Conservation (phyloP, 2,797 vertebrate species). For the Pachyuromys duprasi region DNA sequence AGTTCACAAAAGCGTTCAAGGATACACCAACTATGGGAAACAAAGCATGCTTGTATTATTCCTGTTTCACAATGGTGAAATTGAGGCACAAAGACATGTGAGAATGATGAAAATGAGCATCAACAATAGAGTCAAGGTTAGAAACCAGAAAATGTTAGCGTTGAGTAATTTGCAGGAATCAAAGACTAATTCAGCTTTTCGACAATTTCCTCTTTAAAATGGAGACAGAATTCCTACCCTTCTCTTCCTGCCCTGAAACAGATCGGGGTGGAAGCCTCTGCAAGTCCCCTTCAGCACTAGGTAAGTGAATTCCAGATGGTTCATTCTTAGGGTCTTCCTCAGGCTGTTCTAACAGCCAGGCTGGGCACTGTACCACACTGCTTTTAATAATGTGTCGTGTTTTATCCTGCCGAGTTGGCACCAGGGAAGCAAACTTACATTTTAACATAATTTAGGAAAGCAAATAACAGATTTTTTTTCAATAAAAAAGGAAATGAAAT, state of each 20-base stretch:
- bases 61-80: neutral
- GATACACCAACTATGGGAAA: neutral
- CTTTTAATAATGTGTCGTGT: conserved; percentile 57
- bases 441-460: conserved; percentile 70
- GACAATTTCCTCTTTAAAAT: conserved; percentile 41
- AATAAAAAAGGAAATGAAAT: conserved; percentile 85
- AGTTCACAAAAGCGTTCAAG: conserved; percentile 13
- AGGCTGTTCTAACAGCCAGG: neutral
- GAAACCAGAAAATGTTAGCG: neutral
- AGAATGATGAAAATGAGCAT: neutral
- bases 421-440: conserved; percentile 64
- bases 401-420: conserved; percentile 60
- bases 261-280: neutral
- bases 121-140: conserved; percentile 5
- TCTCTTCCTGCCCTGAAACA: neutral
- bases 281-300: neutral
- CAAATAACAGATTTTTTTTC: conserved; percentile 81
- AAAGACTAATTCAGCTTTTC: conserved; percentile 4
- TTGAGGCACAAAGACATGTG: neutral
- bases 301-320: neutral
- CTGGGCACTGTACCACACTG: neutral
- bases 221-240: neutral
- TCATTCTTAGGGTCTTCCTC: neutral
- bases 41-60: neutral
- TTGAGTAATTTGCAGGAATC: neutral